These are phyloP conservation scores for Andrena haemorrhoa DNA, from an alignment of 2,888 invertebrate genomes.

Conservation along the genomic window DNA sequence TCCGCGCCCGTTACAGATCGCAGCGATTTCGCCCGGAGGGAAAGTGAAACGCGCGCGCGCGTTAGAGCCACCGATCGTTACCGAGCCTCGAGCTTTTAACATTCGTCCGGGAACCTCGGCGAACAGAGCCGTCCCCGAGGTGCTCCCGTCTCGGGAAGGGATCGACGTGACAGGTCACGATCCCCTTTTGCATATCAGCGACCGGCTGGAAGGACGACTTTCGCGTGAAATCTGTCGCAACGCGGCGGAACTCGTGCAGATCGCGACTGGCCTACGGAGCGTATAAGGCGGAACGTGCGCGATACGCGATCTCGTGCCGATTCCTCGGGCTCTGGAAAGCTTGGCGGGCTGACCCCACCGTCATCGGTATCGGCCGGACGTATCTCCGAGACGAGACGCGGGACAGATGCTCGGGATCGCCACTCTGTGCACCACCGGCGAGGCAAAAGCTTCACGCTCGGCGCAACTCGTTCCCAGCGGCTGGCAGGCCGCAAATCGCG, in stretches of 20 bases:
- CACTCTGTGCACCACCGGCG: neutral
- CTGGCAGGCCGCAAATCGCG: slow-evolving; percentile 28
- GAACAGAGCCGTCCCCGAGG: neutral
- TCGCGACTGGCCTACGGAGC: slow-evolving; percentile 11
- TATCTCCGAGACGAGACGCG: slow-evolving; percentile 20
- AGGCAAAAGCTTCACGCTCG: neutral
- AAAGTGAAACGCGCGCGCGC: no score
- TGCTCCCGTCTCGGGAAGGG: neutral
- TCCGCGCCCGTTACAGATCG: neutral
- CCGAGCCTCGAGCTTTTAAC: no score
- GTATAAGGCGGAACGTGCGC: slow-evolving; percentile 39
- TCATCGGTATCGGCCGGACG: slow-evolving; percentile 33
- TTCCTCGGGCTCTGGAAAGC: slow-evolving; percentile 47
- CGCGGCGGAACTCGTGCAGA: slow-evolving; percentile 46
- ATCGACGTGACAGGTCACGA: slow-evolving; percentile 48
- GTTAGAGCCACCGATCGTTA: no score
- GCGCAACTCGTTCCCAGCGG: slow-evolving; percentile 10
- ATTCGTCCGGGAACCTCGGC: neutral
- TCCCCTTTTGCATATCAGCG: slow-evolving; percentile 47
- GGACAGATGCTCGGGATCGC: neutral
- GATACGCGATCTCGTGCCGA: slow-evolving; percentile 18
- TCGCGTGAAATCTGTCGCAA: slow-evolving; percentile 56
- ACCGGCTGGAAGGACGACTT: slow-evolving; percentile 44
- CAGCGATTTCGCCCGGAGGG: no score
- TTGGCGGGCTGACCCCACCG: neutral